A percentile compares a stretch with the other conserved stretches of the same genome.
phyloP scores from a whole-genome alignment of 92 coral and sea anemone genomes.

The Palythoa caribaeorum region DNA sequence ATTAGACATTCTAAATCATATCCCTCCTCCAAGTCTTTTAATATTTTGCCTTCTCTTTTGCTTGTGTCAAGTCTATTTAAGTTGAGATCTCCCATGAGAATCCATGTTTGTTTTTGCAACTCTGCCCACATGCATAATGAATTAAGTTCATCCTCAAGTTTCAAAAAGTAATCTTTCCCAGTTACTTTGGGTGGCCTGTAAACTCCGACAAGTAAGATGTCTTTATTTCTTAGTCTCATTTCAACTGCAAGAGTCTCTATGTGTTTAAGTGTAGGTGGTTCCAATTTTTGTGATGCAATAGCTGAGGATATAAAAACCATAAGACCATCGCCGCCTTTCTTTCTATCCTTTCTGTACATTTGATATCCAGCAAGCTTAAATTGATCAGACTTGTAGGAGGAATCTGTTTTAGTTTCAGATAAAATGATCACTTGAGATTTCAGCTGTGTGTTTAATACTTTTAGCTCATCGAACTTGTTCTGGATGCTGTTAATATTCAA shows the following conservation, averaged over 20 bases:
- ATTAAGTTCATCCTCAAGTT: constrained; percentile 21
- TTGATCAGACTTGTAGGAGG: constrained; percentile 1
- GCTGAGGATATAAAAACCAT: too few relatives aligned
- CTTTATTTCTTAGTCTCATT: too few relatives aligned
- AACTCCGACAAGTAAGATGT: too few relatives aligned
- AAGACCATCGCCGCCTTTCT: too few relatives aligned
- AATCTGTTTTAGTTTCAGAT: not conserved
- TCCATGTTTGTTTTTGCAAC: constrained; percentile 45
- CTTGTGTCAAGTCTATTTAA: constrained; percentile 49
- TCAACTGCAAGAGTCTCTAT: too few relatives aligned
- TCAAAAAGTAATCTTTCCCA: too few relatives aligned
- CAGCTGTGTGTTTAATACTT: too few relatives aligned
- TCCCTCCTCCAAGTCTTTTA: constrained; percentile 35
- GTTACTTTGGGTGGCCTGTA: too few relatives aligned
- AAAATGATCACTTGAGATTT: not conserved
- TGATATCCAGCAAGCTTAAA: not conserved
- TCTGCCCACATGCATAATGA: constrained; percentile 46
- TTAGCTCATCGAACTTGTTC: not conserved
- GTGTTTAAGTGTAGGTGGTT: too few relatives aligned
- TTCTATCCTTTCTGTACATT: not conserved
- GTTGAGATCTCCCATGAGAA: constrained; percentile 52
- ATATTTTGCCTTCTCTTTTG: constrained; percentile 50
- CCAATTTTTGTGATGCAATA: too few relatives aligned
- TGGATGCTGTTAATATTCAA: not conserved
- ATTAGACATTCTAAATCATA: not conserved